phyloP scores from a whole-genome alignment of 2,113 vertebrate species.

The Phalacrocorax carbo region DNA sequence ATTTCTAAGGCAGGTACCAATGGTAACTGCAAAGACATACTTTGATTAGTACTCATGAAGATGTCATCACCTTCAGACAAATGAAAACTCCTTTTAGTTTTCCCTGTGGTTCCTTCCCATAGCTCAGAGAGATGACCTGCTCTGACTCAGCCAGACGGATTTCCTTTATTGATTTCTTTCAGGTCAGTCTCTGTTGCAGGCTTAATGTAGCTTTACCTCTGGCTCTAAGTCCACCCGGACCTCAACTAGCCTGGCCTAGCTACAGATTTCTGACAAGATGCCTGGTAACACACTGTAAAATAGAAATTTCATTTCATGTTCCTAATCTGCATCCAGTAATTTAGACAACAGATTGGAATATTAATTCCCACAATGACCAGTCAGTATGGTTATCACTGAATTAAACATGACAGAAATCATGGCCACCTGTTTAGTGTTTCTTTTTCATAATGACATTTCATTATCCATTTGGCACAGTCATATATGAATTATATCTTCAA shows the following conservation, averaged over 20 bases:
- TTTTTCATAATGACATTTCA: not conserved
- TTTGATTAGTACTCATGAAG: not conserved
- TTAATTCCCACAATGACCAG: not conserved
- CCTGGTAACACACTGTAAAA: not conserved
- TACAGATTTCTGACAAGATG: not conserved
- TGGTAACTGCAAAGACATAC: rapidly evolving
- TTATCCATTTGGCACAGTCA: not conserved
- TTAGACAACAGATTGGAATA: not conserved
- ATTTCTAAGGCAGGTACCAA: not conserved
- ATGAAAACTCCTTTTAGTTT: not conserved
- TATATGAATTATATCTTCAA: not conserved
- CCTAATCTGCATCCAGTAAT: not conserved
- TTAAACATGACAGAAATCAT: not conserved
- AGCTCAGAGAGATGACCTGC: not conserved
- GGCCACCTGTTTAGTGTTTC: not conserved
- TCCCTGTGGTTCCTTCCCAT: not conserved
- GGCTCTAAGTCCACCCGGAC: not conserved
- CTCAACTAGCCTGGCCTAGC: not conserved
- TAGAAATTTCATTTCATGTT: not conserved
- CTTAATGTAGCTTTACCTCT: not conserved
- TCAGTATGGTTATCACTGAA: not conserved
- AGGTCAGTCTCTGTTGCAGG: not conserved
- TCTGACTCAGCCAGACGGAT: not conserved
- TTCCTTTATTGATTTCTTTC: not conserved
- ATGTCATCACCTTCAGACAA: not conserved